phyloP scores from a whole-genome alignment of 2,888 invertebrate species.

The Nomada goodeniana region DNA sequence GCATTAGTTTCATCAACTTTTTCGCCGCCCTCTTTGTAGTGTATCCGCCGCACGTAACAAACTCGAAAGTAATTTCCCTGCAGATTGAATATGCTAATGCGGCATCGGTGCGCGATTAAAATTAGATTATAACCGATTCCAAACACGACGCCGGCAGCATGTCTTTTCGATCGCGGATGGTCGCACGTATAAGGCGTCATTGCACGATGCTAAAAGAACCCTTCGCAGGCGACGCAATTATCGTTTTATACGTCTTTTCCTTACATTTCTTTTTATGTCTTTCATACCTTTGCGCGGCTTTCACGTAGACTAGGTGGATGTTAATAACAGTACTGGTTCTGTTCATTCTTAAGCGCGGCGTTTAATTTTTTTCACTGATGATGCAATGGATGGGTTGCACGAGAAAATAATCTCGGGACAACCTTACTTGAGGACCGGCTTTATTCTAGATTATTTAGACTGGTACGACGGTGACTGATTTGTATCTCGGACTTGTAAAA shows the following conservation, averaged over 20 bases:
- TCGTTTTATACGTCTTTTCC: neutral
- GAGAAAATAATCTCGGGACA: too few relatives aligned
- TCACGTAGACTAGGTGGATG: neutral
- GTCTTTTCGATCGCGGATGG: slow-evolving; percentile 6
- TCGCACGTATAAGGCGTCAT: neutral
- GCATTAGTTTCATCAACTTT: slow-evolving; percentile 48
- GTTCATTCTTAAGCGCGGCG: neutral
- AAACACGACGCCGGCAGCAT: slow-evolving; percentile 29
- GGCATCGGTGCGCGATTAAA: slow-evolving; percentile 69
- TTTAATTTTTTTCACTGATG: neutral
- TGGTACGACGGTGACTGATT: too few relatives aligned
- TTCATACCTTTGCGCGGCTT: neutral
- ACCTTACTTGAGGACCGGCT: too few relatives aligned
- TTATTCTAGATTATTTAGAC: too few relatives aligned
- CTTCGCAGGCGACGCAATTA: slow-evolving; percentile 10
- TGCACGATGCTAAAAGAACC: slow-evolving; percentile 23
- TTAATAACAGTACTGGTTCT: neutral
- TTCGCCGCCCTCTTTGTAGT: slow-evolving; percentile 33
- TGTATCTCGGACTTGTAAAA: too few relatives aligned
- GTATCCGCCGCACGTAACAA: slow-evolving; percentile 61
- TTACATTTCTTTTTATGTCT: too few relatives aligned
- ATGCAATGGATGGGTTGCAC: too few relatives aligned
- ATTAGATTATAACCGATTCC: slow-evolving; percentile 73
- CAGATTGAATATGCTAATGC: slow-evolving; percentile 76
- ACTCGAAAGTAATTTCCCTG: slow-evolving; percentile 73